phyloP scores from a whole-genome alignment of 2,797 vertebrate genomes.

The Mormyrops attenuatus region DNA sequence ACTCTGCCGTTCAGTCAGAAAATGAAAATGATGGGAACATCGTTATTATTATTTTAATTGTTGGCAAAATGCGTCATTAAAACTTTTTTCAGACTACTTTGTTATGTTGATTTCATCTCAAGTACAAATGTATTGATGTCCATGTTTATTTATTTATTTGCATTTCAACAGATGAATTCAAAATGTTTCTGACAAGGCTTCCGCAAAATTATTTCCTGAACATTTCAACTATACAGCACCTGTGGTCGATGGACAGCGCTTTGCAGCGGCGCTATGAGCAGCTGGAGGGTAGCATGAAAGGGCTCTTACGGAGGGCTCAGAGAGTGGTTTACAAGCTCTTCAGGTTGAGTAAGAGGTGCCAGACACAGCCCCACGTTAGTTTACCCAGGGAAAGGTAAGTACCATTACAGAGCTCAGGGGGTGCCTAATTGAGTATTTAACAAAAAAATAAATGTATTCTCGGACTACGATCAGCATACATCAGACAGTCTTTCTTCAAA shows the following conservation, averaged over 20 bases:
- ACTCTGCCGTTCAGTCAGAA: not conserved
- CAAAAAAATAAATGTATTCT: constrained; percentile 45
- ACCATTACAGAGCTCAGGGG: constrained; percentile 6
- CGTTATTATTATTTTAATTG: not conserved
- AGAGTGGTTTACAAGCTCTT: constrained; percentile 92
- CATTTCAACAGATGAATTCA: constrained; percentile 83
- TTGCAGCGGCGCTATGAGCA: constrained; percentile 90
- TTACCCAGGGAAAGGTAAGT: constrained; percentile 82
- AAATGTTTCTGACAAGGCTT: constrained; percentile 82
- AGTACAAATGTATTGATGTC: not conserved
- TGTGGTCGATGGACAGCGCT: constrained; percentile 84
- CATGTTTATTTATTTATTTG: constrained; percentile 10
- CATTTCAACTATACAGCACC: constrained; percentile 77
- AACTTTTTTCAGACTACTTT: not conserved
- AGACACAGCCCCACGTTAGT: constrained; percentile 81
- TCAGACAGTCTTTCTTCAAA: not conserved
- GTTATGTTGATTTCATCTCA: not conserved
- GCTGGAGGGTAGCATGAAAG: constrained; percentile 81
- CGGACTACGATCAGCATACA: constrained; percentile 32
- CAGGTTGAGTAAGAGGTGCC: constrained; percentile 90
- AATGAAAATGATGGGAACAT: constrained; percentile 31
- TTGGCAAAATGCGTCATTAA: not conserved
- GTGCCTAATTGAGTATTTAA: constrained; percentile 24
- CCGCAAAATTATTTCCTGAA: constrained; percentile 89
- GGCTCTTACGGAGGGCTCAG: constrained; percentile 80